Evolutionary conservation across 2,797 vertebrate species (phyloP).

Genomic region (Coregonus ussuriensis): DNA sequence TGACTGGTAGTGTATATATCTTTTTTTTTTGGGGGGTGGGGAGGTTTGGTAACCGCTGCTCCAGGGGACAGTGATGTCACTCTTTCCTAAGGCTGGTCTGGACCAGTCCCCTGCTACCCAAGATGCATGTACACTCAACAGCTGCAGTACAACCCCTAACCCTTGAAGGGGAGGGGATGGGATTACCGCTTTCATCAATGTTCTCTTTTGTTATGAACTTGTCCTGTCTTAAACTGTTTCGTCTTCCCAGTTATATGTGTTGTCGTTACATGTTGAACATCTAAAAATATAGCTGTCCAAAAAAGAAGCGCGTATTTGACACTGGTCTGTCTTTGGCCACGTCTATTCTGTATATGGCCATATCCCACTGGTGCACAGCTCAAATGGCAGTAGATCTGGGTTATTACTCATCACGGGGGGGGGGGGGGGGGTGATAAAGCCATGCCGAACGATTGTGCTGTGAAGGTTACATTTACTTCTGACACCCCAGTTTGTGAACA

Average conservation of each 20-base stretch:
- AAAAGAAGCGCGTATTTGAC: neutral
- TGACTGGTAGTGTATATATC: no score
- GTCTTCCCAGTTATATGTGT: neutral
- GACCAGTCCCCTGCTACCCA: neutral
- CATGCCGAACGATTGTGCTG: neutral
- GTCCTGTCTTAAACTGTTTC: neutral
- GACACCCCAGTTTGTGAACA: neutral
- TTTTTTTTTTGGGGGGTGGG: no score
- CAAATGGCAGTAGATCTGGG: neutral
- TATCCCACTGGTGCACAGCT: neutral
- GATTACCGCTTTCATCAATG: conserved; percentile 1
- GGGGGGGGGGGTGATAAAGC: neutral
- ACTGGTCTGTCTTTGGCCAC: neutral
- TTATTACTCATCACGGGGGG: neutral
- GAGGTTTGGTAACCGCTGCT: neutral
- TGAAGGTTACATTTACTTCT: neutral
- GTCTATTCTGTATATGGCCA: neutral
- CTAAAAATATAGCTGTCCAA: conserved; percentile 1
- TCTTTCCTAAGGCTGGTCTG: neutral
- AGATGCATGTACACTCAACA: neutral
- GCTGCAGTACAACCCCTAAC: neutral
- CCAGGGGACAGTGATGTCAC: neutral
- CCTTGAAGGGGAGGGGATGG: neutral
- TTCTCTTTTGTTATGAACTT: neutral
- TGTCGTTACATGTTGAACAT: neutral